Conservation (phyloP, 2,888 invertebrate species). For the Ligdia adustata region DNA sequence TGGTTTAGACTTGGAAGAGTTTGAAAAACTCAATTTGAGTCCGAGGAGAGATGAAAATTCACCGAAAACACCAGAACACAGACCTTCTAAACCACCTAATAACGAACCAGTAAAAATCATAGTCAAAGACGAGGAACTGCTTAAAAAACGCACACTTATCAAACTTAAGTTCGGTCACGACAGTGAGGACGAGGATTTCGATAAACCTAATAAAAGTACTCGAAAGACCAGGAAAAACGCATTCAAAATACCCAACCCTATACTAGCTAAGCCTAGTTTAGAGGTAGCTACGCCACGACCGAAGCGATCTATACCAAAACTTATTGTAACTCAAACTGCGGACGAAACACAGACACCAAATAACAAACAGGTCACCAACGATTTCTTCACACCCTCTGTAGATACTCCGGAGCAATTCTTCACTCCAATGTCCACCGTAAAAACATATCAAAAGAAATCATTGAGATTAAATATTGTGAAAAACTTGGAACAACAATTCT, state of each 20-base stretch:
- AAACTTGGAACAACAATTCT: conserved; percentile 66
- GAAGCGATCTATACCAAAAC: conserved; percentile 40
- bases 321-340: conserved; percentile 43
- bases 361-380: conserved; percentile 6
- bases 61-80: conserved; percentile 55
- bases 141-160: conserved; percentile 56
- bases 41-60: conserved; percentile 13
- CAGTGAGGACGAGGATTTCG: conserved; percentile 41
- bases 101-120: conserved; percentile 37
- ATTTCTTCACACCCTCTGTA: conserved; percentile 62
- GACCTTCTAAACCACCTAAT: conserved; percentile 41
- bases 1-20: conserved; percentile 49
- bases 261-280: conserved; percentile 49
- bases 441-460: conserved; percentile 56
- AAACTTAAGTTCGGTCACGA: conserved; percentile 58
- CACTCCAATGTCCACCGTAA: conserved; percentile 61
- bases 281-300: conserved; percentile 62
- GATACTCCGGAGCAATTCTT: conserved; percentile 62
- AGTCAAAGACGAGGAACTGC: conserved; percentile 64
- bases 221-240: conserved; percentile 33
- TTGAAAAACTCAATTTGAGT: conserved; percentile 23
- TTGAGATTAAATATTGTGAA: conserved; percentile 58
- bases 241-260: conserved; percentile 68
- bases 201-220: conserved; percentile 25
- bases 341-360: conserved; percentile 35